Percentiles rank a stretch among this genome's conserved stretches.
Evolutionary conservation across 2,113 vertebrate genomes (phyloP).

Genomic region (Chinchilla lanigera): DNA sequence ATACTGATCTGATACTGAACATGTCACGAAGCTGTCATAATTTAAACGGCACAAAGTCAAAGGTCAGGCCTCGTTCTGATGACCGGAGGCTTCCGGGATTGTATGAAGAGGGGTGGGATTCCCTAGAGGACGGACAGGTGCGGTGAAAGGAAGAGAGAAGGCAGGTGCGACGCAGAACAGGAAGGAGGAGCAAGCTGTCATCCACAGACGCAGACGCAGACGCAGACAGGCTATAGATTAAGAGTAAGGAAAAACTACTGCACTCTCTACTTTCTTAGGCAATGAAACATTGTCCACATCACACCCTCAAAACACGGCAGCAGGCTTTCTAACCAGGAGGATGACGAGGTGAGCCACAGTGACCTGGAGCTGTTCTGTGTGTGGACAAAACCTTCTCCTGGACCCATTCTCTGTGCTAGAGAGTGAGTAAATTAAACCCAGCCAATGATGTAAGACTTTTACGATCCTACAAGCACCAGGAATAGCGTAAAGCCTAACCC

Average conservation of each 20-base stretch:
- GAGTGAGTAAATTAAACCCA: background rate
- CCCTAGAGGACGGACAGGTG: too few relatives aligned
- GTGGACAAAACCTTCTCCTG: background rate
- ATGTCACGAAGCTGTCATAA: background rate
- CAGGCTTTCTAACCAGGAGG: background rate
- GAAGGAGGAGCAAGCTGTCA: background rate
- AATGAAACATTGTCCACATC: background rate
- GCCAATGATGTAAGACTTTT: constrained; percentile 19
- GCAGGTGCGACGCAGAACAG: background rate
- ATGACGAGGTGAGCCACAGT: background rate
- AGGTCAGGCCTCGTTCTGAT: too few relatives aligned
- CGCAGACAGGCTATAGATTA: background rate
- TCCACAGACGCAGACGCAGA: background rate
- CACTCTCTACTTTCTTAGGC: background rate
- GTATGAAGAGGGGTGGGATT: too few relatives aligned
- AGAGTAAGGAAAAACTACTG: background rate
- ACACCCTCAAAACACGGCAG: background rate
- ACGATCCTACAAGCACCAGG: constrained; percentile 1
- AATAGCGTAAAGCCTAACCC: constrained; percentile 29
- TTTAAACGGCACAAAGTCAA: background rate
- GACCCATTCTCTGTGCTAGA: background rate
- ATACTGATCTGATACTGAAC: background rate
- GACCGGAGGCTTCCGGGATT: background rate
- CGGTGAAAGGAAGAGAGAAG: too few relatives aligned
- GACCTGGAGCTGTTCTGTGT: background rate